A percentile compares a stretch with the other conserved stretches of the same genome.
phyloP scores from a whole-genome alignment of 37 sponge, comb jelly and placozoan genomes.

The Ephydatia muelleri region DNA sequence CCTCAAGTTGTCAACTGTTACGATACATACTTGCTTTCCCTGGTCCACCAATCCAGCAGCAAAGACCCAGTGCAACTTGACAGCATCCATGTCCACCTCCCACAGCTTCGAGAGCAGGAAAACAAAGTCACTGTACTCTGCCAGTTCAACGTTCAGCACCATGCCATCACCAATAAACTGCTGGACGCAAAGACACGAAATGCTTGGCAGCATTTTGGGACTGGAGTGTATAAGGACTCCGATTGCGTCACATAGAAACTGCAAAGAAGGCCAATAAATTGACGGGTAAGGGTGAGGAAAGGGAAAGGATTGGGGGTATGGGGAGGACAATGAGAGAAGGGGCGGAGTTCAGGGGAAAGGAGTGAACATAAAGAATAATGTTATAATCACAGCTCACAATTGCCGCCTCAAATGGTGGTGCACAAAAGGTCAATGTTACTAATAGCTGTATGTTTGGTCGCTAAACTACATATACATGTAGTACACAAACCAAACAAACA shows the following conservation, averaged over 20 bases:
- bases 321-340: too few relatives aligned
- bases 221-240: not conserved
- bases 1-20: not conserved
- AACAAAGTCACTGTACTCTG: conserved; percentile 24
- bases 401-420: too few relatives aligned
- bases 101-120: conserved; percentile 46
- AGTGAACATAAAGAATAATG: too few relatives aligned
- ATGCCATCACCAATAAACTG: not conserved
- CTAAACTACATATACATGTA: too few relatives aligned
- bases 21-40: conserved; percentile 41
- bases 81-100: conserved; percentile 25
- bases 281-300: not conserved
- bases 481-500: too few relatives aligned
- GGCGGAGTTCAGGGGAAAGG: not conserved
- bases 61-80: conserved; percentile 54
- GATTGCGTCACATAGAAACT: conserved; percentile 47
- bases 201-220: not conserved
- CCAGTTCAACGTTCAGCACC: conserved; percentile 4
- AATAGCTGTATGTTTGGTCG: too few relatives aligned
- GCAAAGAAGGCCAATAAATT: not conserved
- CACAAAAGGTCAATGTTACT: too few relatives aligned
- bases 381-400: too few relatives aligned
- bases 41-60: conserved; percentile 41
- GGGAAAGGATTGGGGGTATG: not conserved
- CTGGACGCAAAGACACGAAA: conserved; percentile 6